These are phyloP conservation scores for Mugil cephalus DNA, from an alignment of 2,113 vertebrate genomes.

Conservation along the genomic window DNA sequence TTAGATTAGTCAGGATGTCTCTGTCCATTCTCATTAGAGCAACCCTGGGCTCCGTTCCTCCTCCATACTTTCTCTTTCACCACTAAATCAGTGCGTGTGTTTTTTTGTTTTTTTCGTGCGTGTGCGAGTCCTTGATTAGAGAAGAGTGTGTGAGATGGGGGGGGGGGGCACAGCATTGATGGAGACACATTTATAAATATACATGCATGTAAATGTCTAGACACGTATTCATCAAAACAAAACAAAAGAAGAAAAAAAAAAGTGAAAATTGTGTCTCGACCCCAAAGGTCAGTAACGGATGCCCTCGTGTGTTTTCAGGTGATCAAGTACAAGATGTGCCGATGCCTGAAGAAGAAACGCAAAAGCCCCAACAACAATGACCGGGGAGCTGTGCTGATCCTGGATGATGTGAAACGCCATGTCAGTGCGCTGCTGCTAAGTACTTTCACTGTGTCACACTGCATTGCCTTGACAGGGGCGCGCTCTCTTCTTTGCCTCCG, in stretches of 20 bases:
- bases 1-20: slow-evolving; percentile 62
- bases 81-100: not conserved
- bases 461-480: slow-evolving; percentile 33
- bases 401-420: slow-evolving; percentile 97
- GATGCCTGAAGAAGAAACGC: slow-evolving; percentile 91
- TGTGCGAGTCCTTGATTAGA: slow-evolving; percentile 7
- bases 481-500: slow-evolving; percentile 39
- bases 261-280: not conserved
- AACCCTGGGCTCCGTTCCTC: slow-evolving; percentile 31
- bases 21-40: slow-evolving; percentile 59
- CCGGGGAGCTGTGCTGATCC: slow-evolving; percentile 94
- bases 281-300: slow-evolving; percentile 11
- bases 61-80: slow-evolving; percentile 1
- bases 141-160: not conserved
- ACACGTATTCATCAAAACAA: not conserved
- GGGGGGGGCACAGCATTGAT: slow-evolving; percentile 5
- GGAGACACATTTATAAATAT: slow-evolving; percentile 7
- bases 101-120: not conserved
- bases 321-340: slow-evolving; percentile 94
- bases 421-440: slow-evolving; percentile 84
- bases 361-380: slow-evolving; percentile 95
- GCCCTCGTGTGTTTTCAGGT: slow-evolving; percentile 82
- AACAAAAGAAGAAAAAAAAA: not conserved
- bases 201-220: not conserved
- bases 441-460: slow-evolving; percentile 48